Conservation (phyloP, 2,888 invertebrate species). For the Electrophaes corylata region DNA sequence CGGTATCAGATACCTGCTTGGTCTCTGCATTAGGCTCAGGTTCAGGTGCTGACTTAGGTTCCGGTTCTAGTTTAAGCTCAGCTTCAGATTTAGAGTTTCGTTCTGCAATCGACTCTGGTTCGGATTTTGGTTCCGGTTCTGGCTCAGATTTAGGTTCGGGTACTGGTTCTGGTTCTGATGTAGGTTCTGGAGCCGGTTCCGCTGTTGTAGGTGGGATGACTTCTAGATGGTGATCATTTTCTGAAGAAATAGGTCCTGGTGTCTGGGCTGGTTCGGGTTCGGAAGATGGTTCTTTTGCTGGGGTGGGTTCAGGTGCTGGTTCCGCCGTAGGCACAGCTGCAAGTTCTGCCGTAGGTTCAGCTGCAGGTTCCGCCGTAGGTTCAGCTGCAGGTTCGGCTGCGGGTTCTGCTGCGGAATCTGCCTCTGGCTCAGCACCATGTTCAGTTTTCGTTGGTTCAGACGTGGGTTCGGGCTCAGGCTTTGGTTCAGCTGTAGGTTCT, state of each 20-base stretch:
- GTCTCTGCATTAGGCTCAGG: slow-evolving; percentile 22
- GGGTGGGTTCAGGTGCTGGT: slow-evolving; percentile 46
- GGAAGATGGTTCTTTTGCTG: slow-evolving; percentile 41
- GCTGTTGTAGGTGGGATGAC: slow-evolving; percentile 35
- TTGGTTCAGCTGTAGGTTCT: slow-evolving; percentile 38
- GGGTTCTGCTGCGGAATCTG: slow-evolving; percentile 43
- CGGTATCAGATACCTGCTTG: slow-evolving; percentile 11
- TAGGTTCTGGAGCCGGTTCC: slow-evolving; percentile 44
- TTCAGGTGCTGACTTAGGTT: slow-evolving; percentile 28
- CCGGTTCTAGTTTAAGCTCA: slow-evolving; percentile 19
- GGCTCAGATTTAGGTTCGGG: slow-evolving; percentile 61
- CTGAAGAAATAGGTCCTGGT: slow-evolving; percentile 33
- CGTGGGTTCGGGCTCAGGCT: slow-evolving; percentile 47
- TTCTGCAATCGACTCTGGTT: slow-evolving; percentile 28
- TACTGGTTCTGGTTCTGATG: slow-evolving; percentile 44
- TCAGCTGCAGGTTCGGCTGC: slow-evolving; percentile 33
- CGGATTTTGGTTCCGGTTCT: slow-evolving; percentile 40
- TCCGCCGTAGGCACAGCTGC: slow-evolving; percentile 36
- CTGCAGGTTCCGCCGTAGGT: slow-evolving; percentile 29
- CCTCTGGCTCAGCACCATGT: slow-evolving; percentile 29
- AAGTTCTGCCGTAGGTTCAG: slow-evolving; percentile 39
- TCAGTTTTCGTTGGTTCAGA: slow-evolving; percentile 47
- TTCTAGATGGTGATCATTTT: slow-evolving; percentile 11
- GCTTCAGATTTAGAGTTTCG: slow-evolving; percentile 9
- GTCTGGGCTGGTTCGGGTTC: slow-evolving; percentile 47